Conservation (phyloP, 2,888 invertebrate species). For the Neelides folsomi region DNA sequence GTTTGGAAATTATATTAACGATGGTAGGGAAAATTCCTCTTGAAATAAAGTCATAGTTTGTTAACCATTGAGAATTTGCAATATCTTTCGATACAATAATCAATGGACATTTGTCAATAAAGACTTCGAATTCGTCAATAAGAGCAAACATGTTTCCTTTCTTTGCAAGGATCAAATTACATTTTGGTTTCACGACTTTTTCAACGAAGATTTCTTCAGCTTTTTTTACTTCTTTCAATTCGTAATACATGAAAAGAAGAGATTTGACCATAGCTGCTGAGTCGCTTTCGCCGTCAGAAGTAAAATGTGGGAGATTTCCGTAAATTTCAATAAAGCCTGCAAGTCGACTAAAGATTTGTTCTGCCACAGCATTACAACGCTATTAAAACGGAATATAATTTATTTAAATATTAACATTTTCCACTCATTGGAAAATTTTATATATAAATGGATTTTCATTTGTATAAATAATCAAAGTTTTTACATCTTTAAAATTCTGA, state of each 20-base stretch:
- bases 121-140: constrained; percentile 28
- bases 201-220: constrained; percentile 25
- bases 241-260: constrained; percentile 25
- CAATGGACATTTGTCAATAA: constrained; percentile 18
- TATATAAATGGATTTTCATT: constrained; percentile 1
- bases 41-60: constrained; percentile 23
- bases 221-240: constrained; percentile 21
- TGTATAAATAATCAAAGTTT: no score
- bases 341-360: constrained; percentile 16
- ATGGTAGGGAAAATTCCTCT: constrained; percentile 25
- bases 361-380: constrained; percentile 16
- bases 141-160: constrained; percentile 29
- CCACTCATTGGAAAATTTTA: constrained; percentile 9
- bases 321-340: constrained; percentile 15
- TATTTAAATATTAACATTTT: no score
- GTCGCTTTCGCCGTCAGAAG: not conserved
- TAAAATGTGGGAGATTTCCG: constrained; percentile 6
- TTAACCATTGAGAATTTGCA: constrained; percentile 22
- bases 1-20: constrained; percentile 20
- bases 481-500: constrained; percentile 3
- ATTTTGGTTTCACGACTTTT: constrained; percentile 24
- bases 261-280: constrained; percentile 14
- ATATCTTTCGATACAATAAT: constrained; percentile 18
- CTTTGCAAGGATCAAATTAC: constrained; percentile 23
- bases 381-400: no score